These are phyloP conservation scores for Geococcyx californianus DNA, from an alignment of 2,113 vertebrate genomes.

Conservation along the genomic window DNA sequence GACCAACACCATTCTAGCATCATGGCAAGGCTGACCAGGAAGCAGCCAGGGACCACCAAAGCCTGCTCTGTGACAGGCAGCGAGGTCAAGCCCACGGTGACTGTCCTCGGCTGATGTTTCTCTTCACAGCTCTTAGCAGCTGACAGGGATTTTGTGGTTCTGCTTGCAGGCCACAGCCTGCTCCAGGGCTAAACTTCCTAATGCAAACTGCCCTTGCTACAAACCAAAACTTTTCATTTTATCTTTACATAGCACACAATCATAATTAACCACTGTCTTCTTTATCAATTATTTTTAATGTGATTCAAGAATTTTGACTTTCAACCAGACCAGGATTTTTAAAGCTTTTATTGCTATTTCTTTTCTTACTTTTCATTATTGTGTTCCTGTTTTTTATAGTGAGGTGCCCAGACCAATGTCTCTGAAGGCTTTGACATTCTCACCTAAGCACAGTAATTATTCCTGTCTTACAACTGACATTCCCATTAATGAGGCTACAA, in stretches of 20 bases:
- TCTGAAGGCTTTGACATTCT: neutral
- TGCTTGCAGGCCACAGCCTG: neutral
- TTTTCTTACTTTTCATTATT: neutral
- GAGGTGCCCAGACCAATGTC: neutral
- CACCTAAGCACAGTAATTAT: constrained; percentile 42
- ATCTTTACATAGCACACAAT: neutral
- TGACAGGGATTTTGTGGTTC: neutral
- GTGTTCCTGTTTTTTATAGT: neutral
- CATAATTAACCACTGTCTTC: neutral
- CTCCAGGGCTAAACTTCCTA: neutral
- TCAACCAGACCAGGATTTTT: neutral
- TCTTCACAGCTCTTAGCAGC: neutral
- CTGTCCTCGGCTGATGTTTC: neutral
- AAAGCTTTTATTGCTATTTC: neutral
- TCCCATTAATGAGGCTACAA: constrained; percentile 42
- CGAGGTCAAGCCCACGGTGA: neutral
- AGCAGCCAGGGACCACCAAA: neutral
- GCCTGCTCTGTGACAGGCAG: neutral
- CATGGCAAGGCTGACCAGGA: neutral
- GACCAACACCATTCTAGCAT: neutral
- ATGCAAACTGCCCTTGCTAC: neutral
- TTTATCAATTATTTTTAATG: neutral
- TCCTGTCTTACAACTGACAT: constrained; percentile 49
- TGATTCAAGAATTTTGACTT: neutral
- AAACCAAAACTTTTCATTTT: neutral